Evolutionary conservation across 2,888 invertebrate genomes (phyloP).

Genomic region (Pogonocherus hispidulus): DNA sequence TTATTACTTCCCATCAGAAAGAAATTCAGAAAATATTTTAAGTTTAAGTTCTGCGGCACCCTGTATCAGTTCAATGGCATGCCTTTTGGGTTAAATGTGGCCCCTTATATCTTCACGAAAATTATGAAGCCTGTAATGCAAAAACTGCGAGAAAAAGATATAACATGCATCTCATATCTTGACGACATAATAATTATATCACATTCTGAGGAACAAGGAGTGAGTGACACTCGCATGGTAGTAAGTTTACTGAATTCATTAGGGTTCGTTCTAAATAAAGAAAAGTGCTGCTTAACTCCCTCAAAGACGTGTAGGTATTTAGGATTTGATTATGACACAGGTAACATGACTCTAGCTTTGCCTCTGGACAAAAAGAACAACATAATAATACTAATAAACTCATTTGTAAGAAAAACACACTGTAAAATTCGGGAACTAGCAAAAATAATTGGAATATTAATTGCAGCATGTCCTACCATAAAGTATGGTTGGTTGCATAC

Average conservation of each 20-base stretch:
- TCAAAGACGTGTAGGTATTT: neutral
- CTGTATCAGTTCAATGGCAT: conserved; percentile 40
- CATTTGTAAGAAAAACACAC: neutral
- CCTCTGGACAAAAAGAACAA: conserved; percentile 4
- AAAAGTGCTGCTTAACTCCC: neutral
- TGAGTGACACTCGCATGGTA: neutral
- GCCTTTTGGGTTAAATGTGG: conserved; percentile 35
- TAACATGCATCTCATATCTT: conserved; percentile 4
- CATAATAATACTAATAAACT: neutral
- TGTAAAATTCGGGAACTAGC: conserved; percentile 36
- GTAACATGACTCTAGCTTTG: conserved; percentile 14
- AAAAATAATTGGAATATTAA: conserved; percentile 37
- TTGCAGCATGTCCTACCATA: conserved; percentile 46
- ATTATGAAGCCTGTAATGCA: conserved; percentile 39
- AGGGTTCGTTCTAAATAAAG: conserved; percentile 29
- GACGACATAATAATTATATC: neutral
- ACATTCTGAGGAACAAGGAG: neutral
- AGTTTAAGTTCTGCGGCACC: neutral
- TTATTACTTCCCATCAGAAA: neutral
- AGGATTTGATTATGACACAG: conserved; percentile 6
- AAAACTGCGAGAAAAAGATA: conserved; percentile 12
- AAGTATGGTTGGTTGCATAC: conserved; percentile 40
- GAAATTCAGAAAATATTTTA: neutral
- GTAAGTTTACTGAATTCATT: conserved; percentile 31
- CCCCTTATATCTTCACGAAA: conserved; percentile 43